Evolutionary conservation across 1,140 invertebrate species (phyloP), one percentile per base, ranked within the genome.

Genomic region (Cherax quadricarinatus): DNA sequence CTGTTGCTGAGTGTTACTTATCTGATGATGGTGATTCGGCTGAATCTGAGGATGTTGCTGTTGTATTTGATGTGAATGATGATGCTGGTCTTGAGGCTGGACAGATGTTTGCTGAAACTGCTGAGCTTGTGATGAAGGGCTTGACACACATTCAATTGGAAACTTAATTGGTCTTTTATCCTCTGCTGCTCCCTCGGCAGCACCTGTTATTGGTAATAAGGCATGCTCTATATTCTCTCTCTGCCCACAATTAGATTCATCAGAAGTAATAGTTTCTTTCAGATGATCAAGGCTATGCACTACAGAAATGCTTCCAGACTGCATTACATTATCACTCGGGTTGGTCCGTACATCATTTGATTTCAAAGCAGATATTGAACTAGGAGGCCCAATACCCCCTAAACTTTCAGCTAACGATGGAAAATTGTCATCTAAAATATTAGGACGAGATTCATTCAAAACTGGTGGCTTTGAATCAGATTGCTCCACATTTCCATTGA

Each of bases 351-450:
- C 41, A 87, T 91, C 90, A 82, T 60, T 62, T 66, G 48, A 49
- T 81, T 91, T 91, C 30, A 70, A 60, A 14, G 70, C 18, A 24
- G 81, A 89, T 83, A 84, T 84, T 87, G 84, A 78, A 86, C 84
- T 91, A 66, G 83, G 75, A 49, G 51, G 78, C n/a, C 70, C 14
- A 48, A 85, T 51, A 70, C 70, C 75, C 24, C 84, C 90, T 86
- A 91, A 81, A 87, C 90, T 91, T 86, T 91, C 90, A 16, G 84
- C 85, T 86, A 91, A 62, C 24, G 90, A 91, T 21, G 90, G 90
- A 30, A 91, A 91, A 70, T 91, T 91, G 79, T 87, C 90, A 80
- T 91, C 90, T 82, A 91, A 70, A 81, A 91, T 91, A 82, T 91
- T 91, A 66, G 90, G 90, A 70, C 84, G 84, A 80, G 90, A 81